Base-by-base conservation (phyloP, 2,797 vertebrate species). In the Triplophysa bombifrons region DNA sequence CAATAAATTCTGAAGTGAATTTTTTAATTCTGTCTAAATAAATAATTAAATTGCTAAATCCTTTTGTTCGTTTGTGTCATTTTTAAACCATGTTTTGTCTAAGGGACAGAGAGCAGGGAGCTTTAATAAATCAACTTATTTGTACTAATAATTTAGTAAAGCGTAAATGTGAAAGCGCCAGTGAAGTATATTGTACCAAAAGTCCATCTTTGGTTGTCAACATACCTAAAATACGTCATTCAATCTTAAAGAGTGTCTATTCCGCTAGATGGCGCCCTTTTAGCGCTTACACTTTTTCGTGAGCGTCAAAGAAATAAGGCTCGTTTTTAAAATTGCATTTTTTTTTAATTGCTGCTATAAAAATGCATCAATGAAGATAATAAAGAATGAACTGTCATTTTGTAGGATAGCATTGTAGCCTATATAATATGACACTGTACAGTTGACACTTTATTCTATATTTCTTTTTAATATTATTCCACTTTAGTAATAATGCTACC, bases 11-110 rank as follows among this genome's bases (percentile, higher is more conserved):
- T 91, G 89, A 88, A 92, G 90, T 71, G 70, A 86, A 73, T 86
- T 88, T 90, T 85, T 91, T 87, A 92, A 90, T 92, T 89, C 86
- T 89, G 90, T 91, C 88, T 86, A 83, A 94, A 93, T 94, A 93
- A 94, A 85, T 91, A 92, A 93, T 92, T 92, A 91, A 92, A 92
- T 91, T 91, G 83, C 22, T 78, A 53, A 71, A 63, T 87, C 71
- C n/a, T 13, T 72, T 25, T 74, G 25, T 72, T 34, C 75, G 46
- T 77, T 8, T 80, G 22, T 76, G 2, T 58, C 17, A 11, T 41
- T 41, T 41, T 41, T 10, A 41, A 38, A 71, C 2, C 30, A 17
- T 55, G 2, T 82, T 84, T 9, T 72, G 8, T 58, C 25, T 55
- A 68, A 16, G 44, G 27, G 25, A 1, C 48, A 41, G 14, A 38